These are phyloP conservation scores for Acronicta leporina DNA, from an alignment of 2,888 invertebrate species.

Conservation along the genomic window DNA sequence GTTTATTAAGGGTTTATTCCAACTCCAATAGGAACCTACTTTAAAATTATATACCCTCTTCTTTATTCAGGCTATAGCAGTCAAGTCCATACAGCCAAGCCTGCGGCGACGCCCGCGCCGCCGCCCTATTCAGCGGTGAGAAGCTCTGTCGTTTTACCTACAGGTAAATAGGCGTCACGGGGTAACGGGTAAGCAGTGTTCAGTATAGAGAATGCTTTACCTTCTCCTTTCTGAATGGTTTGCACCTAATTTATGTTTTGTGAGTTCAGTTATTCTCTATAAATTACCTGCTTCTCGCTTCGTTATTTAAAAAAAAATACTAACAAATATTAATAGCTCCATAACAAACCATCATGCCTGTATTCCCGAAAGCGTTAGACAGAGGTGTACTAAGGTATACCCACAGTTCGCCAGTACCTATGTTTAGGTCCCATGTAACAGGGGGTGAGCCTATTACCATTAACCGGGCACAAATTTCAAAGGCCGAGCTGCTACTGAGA, in stretches of 20 bases:
- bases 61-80: conserved; percentile 70
- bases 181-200: conserved; percentile 53
- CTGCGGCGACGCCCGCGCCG: conserved; percentile 93
- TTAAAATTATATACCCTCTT: background rate
- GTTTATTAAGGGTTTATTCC: background rate
- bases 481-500: too few species aligned
- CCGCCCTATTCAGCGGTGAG: conserved; percentile 91
- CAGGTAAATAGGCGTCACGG: conserved; percentile 73
- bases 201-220: conserved; percentile 56
- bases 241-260: background rate
- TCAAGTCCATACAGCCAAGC: conserved; percentile 91
- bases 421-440: too few species aligned
- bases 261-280: background rate
- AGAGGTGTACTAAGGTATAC: too few species aligned
- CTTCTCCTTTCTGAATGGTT: conserved; percentile 16
- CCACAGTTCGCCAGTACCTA: too few species aligned
- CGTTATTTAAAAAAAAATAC: too few species aligned
- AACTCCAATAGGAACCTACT: background rate
- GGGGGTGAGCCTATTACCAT: too few species aligned
- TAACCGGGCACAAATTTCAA: too few species aligned
- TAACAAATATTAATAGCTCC: too few species aligned
- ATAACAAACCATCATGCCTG: too few species aligned
- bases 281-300: background rate
- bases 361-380: too few species aligned
- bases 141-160: conserved; percentile 76